A percentile compares a stretch with the other conserved stretches of the same genome.
Evolutionary conservation across 2,888 invertebrate genomes (phyloP).

Genomic region (Nemoura dubitans): DNA sequence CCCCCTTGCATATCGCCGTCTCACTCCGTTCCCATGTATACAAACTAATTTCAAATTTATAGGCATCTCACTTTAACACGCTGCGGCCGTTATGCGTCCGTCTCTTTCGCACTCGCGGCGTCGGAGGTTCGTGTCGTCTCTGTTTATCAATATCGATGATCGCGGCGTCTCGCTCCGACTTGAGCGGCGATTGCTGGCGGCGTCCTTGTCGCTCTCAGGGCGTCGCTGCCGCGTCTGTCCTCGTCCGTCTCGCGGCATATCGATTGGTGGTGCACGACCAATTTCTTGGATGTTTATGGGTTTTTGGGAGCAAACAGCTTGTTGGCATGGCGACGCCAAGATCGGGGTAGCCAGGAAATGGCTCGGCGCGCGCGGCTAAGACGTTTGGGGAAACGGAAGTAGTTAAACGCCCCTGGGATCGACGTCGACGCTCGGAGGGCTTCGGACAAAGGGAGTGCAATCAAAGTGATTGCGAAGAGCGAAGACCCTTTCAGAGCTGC

Average conservation of each 20-base stretch:
- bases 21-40: not conserved
- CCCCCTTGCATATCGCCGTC: not conserved
- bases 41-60: not conserved
- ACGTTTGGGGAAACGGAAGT: not conserved
- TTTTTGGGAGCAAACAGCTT: not conserved
- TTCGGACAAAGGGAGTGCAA: no score
- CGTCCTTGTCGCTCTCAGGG: not conserved
- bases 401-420: not conserved
- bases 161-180: no score
- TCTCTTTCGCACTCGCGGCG: not conserved
- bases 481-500: no score
- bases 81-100: not conserved
- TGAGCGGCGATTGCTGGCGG: not conserved
- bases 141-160: no score
- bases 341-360: not conserved
- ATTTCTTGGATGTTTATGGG: not conserved
- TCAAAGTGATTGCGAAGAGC: no score
- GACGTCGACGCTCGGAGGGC: not conserved
- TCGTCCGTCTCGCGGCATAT: not conserved
- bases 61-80: not conserved
- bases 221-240: not conserved
- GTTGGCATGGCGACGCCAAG: not conserved
- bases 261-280: not conserved
- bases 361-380: not conserved
- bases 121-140: not conserved